Evolutionary conservation across 2,888 invertebrate species (phyloP).

Genomic region (Marasmarcha lunaedactyla): DNA sequence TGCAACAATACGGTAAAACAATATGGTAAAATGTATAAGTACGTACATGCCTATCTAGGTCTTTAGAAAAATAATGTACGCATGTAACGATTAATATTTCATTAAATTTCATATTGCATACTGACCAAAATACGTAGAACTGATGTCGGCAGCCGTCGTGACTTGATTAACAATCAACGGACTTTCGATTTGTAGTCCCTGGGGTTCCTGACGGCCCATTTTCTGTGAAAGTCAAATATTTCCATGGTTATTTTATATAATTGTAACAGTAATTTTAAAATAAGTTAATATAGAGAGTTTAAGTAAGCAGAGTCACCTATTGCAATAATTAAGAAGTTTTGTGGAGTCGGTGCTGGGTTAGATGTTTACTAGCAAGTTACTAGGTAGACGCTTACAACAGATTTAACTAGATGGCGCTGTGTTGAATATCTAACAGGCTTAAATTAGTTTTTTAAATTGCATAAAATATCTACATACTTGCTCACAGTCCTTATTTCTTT

Average conservation of each 20-base stretch:
- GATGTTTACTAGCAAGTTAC: too few species aligned
- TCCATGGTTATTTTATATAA: slow-evolving; percentile 29
- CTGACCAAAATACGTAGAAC: slow-evolving; percentile 63
- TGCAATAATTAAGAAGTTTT: too few species aligned
- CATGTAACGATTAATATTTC: slow-evolving; percentile 14
- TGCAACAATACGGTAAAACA: too few species aligned
- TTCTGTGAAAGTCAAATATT: slow-evolving; percentile 32
- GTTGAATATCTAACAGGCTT: too few species aligned
- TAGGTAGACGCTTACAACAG: background rate
- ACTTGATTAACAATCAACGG: slow-evolving; percentile 48
- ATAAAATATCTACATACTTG: slow-evolving; percentile 26
- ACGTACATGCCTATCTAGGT: too few species aligned
- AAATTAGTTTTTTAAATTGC: too few species aligned
- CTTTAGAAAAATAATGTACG: too few species aligned
- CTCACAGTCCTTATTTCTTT: slow-evolving; percentile 45
- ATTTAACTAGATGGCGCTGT: too few species aligned
- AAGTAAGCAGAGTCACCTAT: too few species aligned
- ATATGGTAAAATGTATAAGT: too few species aligned
- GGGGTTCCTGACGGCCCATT: slow-evolving; percentile 54
- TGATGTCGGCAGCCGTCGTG: slow-evolving; percentile 35
- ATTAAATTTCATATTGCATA: slow-evolving; percentile 41
- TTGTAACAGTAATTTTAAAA: fast-evolving
- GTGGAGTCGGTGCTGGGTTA: too few species aligned
- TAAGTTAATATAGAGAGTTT: too few species aligned
- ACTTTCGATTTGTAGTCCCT: slow-evolving; percentile 33